These are phyloP conservation scores for Channa argus DNA, from an alignment of 2,113 vertebrate genomes.

Conservation along the genomic window DNA sequence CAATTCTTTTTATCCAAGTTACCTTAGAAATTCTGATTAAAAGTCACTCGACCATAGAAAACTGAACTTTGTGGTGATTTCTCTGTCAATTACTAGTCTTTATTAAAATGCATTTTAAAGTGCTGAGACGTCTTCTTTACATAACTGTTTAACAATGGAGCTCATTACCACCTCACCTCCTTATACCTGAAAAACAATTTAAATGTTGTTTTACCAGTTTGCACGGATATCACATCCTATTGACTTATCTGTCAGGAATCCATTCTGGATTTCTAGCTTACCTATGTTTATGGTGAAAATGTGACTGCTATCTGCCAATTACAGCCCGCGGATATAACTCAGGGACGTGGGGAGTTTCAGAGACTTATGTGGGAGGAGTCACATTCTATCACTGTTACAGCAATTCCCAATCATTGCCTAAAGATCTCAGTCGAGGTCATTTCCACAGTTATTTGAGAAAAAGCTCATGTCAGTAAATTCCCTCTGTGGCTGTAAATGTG, in stretches of 20 bases:
- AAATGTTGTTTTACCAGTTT: conserved; percentile 12
- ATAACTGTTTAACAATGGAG: neutral
- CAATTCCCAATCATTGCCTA: conserved; percentile 24
- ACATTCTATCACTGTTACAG: conserved; percentile 24
- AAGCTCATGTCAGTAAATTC: conserved; percentile 44
- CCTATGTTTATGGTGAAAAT: conserved; percentile 10
- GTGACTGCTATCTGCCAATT: conserved; percentile 34
- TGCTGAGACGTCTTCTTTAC: neutral
- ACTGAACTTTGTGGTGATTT: no score
- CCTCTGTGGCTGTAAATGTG: conserved; percentile 9
- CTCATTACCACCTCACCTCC: neutral
- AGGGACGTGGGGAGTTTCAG: neutral
- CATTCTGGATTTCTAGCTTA: conserved; percentile 24
- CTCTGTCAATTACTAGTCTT: no score
- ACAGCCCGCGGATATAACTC: neutral
- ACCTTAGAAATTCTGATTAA: no score
- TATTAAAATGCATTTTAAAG: no score
- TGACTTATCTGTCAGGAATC: conserved; percentile 21
- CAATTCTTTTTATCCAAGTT: no score
- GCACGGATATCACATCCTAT: conserved; percentile 27
- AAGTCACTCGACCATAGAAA: no score
- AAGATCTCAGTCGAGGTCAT: conserved; percentile 56
- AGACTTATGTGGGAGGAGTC: conserved; percentile 15
- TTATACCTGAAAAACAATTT: neutral
- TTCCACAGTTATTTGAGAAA: conserved; percentile 44